These are phyloP conservation scores for Mus spicilegus DNA, from an alignment of 2,113 vertebrate genomes.

Conservation along the genomic window DNA sequence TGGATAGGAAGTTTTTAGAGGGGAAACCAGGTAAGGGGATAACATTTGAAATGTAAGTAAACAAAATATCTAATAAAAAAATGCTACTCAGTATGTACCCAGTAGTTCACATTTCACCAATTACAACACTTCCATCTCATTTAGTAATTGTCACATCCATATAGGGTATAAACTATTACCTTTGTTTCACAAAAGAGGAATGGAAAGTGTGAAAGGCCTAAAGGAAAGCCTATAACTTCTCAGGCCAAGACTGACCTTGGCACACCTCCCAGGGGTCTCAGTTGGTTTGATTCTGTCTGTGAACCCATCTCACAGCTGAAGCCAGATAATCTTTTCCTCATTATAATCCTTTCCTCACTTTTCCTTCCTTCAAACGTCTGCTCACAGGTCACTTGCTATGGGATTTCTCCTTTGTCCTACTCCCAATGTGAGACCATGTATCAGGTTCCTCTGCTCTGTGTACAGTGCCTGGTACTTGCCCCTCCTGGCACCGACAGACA, in stretches of 20 bases:
- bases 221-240: not conserved
- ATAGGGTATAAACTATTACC: not conserved
- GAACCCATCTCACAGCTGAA: not conserved
- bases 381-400: not conserved
- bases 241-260: not conserved
- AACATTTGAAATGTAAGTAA: too few species aligned
- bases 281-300: not conserved
- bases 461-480: not conserved
- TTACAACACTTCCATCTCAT: not conserved
- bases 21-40: too few species aligned
- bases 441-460: not conserved
- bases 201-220: not conserved
- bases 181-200: constrained; percentile 7
- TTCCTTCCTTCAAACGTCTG: constrained; percentile 15
- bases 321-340: not conserved
- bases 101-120: not conserved
- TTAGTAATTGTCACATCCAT: not conserved
- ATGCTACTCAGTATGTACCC: not conserved
- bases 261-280: not conserved
- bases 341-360: not conserved
- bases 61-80: too few species aligned
- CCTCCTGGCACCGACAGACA: not conserved
- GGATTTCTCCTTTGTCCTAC: not conserved
- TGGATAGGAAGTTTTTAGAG: too few species aligned
- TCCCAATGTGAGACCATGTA: not conserved